Evolutionary conservation across 2,797 vertebrate genomes (phyloP), one percentile per base, ranked within the genome.

Genomic region (Mormyrops attenuatus): DNA sequence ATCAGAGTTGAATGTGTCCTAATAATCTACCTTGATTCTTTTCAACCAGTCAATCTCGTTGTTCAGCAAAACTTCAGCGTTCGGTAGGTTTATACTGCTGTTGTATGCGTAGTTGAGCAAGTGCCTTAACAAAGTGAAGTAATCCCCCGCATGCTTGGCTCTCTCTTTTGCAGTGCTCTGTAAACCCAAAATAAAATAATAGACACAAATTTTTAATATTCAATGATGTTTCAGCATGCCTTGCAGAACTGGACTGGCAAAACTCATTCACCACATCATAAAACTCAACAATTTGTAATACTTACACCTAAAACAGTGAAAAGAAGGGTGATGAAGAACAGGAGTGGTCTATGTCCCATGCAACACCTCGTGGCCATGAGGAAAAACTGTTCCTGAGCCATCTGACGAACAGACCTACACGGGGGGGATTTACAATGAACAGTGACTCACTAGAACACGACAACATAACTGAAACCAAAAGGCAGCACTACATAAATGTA

Each of bases 31-130:
- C 97, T 98, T 95, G 95, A 99, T 99, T 92, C 98, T 95, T 93
- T 99, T 99, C 89, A 99, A 97, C 99, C 99, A 99, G 94, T 99
- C 99, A 30, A 99, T 99, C 95, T 99, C 98, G 93, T 99, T 99
- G 96, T 99, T 99, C 90, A 99, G 97, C 91, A 99, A 97, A 95
- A 99, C 98, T 95, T 99, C 99, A 90, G 99, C 99, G 90, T 99
- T 99, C 91, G 98, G 99, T 92, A 99, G 96, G 91, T 99, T 99
- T 94, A 99, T 99, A 94, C 97, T 99, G 95, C 98, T 99, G 94
- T 99, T 99, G 93, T 98, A 99, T 90, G 99, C 98, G 89, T 99
- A 99, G 95, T 99, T 99, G 91, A 99, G 96, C 90, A 99, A 97
- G 93, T 99, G 98, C 91, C 99, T 95, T 92, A 99, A 95, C 69